Evolutionary conservation across 2,888 invertebrate genomes (phyloP).

Genomic region (Zhuqinia jingwanae): DNA sequence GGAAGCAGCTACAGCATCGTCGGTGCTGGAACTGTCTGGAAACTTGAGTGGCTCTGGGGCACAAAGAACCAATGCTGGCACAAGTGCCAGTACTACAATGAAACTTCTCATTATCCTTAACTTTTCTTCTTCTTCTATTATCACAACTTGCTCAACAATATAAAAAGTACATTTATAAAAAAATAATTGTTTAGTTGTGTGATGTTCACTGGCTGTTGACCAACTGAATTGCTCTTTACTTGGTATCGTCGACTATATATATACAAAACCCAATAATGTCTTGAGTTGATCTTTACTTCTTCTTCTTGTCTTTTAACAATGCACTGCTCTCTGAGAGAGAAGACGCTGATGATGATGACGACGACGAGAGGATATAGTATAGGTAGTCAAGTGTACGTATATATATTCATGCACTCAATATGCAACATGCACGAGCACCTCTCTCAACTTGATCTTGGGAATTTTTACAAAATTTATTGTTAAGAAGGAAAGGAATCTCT

Average conservation of each 20-base stretch:
- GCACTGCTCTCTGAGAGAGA: neutral
- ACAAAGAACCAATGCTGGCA: conserved; percentile 36
- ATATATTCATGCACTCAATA: neutral
- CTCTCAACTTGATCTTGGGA: conserved; percentile 71
- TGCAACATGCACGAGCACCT: conserved; percentile 2
- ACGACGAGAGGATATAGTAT: neutral
- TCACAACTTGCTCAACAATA: neutral
- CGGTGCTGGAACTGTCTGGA: conserved; percentile 64
- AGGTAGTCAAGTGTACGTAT: neutral
- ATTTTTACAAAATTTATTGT: conserved; percentile 49
- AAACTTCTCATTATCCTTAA: conserved; percentile 33
- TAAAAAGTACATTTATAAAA: neutral
- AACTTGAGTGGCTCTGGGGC: conserved; percentile 64
- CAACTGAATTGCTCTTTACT: conserved; percentile 33
- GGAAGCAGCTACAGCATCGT: neutral
- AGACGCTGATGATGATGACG: neutral
- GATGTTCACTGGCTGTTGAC: conserved; percentile 13
- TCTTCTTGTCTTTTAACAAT: neutral
- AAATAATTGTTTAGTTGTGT: neutral
- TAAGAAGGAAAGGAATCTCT: neutral
- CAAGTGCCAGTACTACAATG: conserved; percentile 45
- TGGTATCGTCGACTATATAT: conserved; percentile 8
- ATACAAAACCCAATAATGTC: conserved; percentile 23
- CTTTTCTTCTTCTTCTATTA: neutral
- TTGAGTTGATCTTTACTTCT: neutral